phyloP scores from a whole-genome alignment of 2,888 invertebrate genomes.

The Cephonodes hylas region DNA sequence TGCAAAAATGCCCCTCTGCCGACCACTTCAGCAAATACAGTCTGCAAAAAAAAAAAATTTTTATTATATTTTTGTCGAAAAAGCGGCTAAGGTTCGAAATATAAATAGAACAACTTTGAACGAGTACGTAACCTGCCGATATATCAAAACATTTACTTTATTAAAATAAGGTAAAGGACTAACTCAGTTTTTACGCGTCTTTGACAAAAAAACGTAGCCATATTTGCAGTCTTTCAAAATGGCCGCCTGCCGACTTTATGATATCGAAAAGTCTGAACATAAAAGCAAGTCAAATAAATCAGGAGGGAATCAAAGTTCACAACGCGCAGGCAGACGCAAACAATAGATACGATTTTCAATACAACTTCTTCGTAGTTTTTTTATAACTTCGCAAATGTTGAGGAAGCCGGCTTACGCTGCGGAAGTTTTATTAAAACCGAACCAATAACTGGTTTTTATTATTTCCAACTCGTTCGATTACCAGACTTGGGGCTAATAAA shows the following conservation, averaged over 20 bases:
- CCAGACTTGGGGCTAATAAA: neutral
- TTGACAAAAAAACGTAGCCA: too few species aligned
- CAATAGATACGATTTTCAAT: constrained; percentile 25
- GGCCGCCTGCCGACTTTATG: neutral
- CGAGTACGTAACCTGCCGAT: too few species aligned
- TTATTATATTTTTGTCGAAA: too few species aligned
- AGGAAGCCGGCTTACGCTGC: constrained; percentile 20
- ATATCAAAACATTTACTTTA: too few species aligned
- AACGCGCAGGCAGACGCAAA: constrained; percentile 13
- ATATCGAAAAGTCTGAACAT: constrained; percentile 12
- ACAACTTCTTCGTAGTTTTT: constrained; percentile 17
- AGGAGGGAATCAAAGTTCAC: neutral
- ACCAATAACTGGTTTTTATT: constrained; percentile 33
- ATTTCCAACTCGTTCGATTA: constrained; percentile 25
- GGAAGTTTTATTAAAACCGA: constrained; percentile 47
- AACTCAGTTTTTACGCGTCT: too few species aligned
- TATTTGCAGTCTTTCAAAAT: too few species aligned
- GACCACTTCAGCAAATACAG: too few species aligned
- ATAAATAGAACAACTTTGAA: too few species aligned
- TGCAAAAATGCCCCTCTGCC: too few species aligned
- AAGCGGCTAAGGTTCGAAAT: too few species aligned
- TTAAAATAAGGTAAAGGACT: too few species aligned
- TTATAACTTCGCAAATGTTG: constrained; percentile 22
- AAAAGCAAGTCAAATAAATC: constrained; percentile 12
- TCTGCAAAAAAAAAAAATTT: too few species aligned